Conservation (phyloP, 2,113 vertebrate genomes). For the Chionomys nivalis region DNA sequence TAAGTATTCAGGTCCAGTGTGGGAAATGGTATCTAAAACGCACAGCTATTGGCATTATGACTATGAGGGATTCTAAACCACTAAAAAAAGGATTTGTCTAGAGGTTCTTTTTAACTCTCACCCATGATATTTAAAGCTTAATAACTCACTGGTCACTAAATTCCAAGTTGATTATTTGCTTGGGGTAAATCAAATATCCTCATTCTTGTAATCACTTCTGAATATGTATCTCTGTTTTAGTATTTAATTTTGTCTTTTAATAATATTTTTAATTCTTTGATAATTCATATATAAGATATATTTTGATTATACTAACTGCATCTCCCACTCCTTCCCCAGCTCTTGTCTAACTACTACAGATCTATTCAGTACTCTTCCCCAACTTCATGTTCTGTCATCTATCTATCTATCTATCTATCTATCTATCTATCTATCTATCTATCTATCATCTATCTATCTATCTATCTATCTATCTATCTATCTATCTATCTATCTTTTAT, state of each 20-base stretch:
- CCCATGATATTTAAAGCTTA: not conserved
- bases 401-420: too few relatives aligned
- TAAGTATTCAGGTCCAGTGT: not conserved
- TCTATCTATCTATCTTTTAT: not conserved
- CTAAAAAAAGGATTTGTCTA: not conserved
- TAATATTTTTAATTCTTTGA: not conserved
- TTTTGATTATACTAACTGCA: not conserved
- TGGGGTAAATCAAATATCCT: not conserved
- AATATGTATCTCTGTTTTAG: not conserved
- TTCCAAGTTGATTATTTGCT: not conserved
- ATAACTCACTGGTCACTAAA: not conserved
- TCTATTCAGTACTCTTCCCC: not conserved
- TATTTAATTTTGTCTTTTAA: not conserved
- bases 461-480: not conserved
- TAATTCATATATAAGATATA: not conserved
- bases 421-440: too few relatives aligned
- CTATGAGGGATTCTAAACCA: not conserved
- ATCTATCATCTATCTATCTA: not conserved
- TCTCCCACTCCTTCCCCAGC: not conserved
- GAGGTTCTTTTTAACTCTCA: not conserved
- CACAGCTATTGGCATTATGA: not conserved
- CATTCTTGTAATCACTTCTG: not conserved
- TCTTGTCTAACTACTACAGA: not conserved
- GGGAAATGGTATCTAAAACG: not conserved
- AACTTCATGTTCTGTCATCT: not conserved